Percentiles rank a stretch among this genome's conserved stretches.
Conservation (phyloP, 2,888 invertebrate species). For the Yponomeuta plumbellus region DNA sequence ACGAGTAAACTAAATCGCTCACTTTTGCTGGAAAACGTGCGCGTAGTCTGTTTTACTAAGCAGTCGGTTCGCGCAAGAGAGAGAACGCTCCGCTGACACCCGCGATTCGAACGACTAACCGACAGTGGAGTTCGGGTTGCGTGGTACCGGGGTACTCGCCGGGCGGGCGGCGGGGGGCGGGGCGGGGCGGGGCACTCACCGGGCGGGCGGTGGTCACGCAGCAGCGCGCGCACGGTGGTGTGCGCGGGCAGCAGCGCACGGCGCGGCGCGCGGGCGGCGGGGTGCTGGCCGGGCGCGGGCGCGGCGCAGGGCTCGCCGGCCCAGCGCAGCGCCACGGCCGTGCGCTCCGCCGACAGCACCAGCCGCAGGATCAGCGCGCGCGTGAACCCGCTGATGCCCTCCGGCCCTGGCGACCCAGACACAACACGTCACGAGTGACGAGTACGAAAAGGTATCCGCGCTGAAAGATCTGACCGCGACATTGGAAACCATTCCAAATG, state of each 20-base stretch:
- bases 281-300: slow-evolving; percentile 33
- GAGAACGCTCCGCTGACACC: too few species aligned
- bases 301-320: slow-evolving; percentile 35
- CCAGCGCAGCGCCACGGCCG: slow-evolving; percentile 82
- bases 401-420: slow-evolving; percentile 36
- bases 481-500: too few species aligned
- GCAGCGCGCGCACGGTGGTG: slow-evolving; percentile 83
- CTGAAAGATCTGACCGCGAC: too few species aligned
- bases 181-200: too few species aligned
- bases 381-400: slow-evolving; percentile 90
- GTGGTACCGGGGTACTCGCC: too few species aligned
- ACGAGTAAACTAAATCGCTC: too few species aligned
- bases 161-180: slow-evolving; percentile 47
- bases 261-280: slow-evolving; percentile 78
- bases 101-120: too few species aligned
- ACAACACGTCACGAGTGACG: background rate
- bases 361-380: slow-evolving; percentile 90
- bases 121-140: too few species aligned
- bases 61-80: too few species aligned
- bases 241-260: slow-evolving; percentile 85
- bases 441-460: too few species aligned
- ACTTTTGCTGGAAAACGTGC: too few species aligned
- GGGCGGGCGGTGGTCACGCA: slow-evolving; percentile 75
- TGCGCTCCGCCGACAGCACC: slow-evolving; percentile 89
- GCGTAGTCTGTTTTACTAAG: too few species aligned